Base-by-base conservation (phyloP, 2,113 vertebrate genomes). In the Ia io region DNA sequence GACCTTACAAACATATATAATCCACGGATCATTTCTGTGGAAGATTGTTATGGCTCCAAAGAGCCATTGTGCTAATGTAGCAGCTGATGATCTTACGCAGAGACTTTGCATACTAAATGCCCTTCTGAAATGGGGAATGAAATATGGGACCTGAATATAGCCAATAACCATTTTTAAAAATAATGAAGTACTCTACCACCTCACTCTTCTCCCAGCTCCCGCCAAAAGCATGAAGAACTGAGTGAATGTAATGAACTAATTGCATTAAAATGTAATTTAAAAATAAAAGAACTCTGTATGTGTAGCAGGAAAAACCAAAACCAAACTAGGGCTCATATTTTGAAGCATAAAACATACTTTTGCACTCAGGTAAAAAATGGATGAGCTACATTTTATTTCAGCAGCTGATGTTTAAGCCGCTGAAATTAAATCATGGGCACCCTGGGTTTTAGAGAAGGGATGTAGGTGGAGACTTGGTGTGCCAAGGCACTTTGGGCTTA, bases 41-140 rank as follows among this genome's bases (percentile, higher is more conserved):
- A 97, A 96, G 98, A 84, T 94, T 77, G 88, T 97, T 97, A 98
- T 51, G 97, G 97, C 95, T 98, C 97, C 98, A 97, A 84, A 98
- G 98, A 98, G 96, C 97, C 97, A 96, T 97, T 98, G 98, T 98
- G 93, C 95, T 98, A 98, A 98, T 97, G 97, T 96, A 96, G 98
- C 95, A 40, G 83, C 78, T 95, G 92, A 98, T 97, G 96, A 97
- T 94, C 93, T 90, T 0, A 18, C 80, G 53, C 32, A 94, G 90
- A 93, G 97, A 71, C 74, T 96, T 94, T 98, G 98, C 98, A 97
- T 97, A 97, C 97, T 93, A 98, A 98, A 97, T 86, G 91, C 78
- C n/a, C 83, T 97, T 97, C 96, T 94, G 97, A 98, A 98, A 97
- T 85, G 96, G 95, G 96, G 85, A 97, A 97, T 97, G 97, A 97